Evolutionary conservation across 92 coral and sea anemone species (phyloP).

Genomic region (Porites cylindrica): DNA sequence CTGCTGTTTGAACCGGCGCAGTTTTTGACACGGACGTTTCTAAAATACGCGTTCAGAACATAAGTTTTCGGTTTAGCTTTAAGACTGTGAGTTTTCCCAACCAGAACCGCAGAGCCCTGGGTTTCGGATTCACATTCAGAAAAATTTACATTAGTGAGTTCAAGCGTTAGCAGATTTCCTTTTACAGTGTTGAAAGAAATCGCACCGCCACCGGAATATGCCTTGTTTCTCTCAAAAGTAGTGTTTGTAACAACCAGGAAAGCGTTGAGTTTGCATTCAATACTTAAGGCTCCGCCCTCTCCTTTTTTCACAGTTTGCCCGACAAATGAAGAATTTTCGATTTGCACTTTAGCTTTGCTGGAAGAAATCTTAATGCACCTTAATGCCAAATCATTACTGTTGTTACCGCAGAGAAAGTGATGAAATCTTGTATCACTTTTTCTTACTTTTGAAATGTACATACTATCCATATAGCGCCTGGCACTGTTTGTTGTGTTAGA

Average conservation of each 20-base stretch:
- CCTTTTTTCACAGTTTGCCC: conserved; percentile 11
- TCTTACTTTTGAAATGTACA: conserved; percentile 19
- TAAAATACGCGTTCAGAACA: conserved; percentile 7
- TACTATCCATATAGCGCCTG: conserved; percentile 11
- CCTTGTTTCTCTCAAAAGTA: conserved; percentile 29
- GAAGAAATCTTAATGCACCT: conserved; percentile 43
- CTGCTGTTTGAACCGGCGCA: neutral
- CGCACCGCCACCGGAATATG: conserved; percentile 42
- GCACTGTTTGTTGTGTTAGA: neutral
- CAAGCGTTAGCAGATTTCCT: neutral
- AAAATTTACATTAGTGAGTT: conserved; percentile 37
- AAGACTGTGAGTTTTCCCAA: conserved; percentile 8
- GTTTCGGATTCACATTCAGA: conserved; percentile 7
- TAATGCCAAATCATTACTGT: conserved; percentile 14
- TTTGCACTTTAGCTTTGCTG: neutral
- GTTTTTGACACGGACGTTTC: conserved; percentile 9
- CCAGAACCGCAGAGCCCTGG: conserved; percentile 23
- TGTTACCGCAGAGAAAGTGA: conserved; percentile 25
- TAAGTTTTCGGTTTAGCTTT: conserved; percentile 13
- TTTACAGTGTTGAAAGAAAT: conserved; percentile 7
- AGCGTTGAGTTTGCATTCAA: conserved; percentile 7
- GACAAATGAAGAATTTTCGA: conserved; percentile 35
- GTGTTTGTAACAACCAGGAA: conserved; percentile 25
- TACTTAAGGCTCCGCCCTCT: conserved; percentile 27
- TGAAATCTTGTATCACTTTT: conserved; percentile 10